A percentile compares a stretch with the other conserved stretches of the same genome.
Conservation (phyloP, 2,888 invertebrate species). For the Carterocephalus palaemon region DNA sequence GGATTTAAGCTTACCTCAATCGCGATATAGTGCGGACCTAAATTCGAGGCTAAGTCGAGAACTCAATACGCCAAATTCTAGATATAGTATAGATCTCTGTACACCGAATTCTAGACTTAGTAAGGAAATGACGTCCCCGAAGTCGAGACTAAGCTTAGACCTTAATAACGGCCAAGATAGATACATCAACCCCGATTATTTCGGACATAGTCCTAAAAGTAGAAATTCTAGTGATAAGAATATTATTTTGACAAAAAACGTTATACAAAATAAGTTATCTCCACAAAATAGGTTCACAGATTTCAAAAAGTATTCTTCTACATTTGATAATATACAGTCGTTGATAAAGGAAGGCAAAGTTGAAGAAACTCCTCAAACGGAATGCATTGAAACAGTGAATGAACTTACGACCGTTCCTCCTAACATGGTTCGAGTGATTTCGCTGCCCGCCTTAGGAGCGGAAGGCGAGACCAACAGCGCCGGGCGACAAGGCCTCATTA, state of each 20-base stretch:
- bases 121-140: conserved; percentile 79
- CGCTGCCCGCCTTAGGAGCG: conserved; percentile 81
- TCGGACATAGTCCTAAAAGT: conserved; percentile 71
- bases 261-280: conserved; percentile 67
- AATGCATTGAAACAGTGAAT: conserved; percentile 79
- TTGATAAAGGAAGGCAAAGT: conserved; percentile 84
- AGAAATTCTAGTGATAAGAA: conserved; percentile 58
- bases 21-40: conserved; percentile 78
- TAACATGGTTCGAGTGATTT: conserved; percentile 83
- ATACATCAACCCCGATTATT: conserved; percentile 67
- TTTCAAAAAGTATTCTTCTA: conserved; percentile 85
- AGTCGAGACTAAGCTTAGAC: conserved; percentile 80
- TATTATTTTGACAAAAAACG: conserved; percentile 46
- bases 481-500: conserved; percentile 82
- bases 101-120: conserved; percentile 79
- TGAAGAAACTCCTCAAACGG: conserved; percentile 71
- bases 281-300: conserved; percentile 80
- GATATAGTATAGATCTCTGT: conserved; percentile 84
- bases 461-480: conserved; percentile 73
- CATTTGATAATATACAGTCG: conserved; percentile 87
- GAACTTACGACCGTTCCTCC: conserved; percentile 82
- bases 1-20: conserved; percentile 80
- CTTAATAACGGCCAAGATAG: conserved; percentile 77
- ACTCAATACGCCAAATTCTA: conserved; percentile 80
- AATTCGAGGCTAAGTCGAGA: conserved; percentile 78